phyloP scores from a whole-genome alignment of 2,113 vertebrate species.

The Lophochroa leadbeateri region DNA sequence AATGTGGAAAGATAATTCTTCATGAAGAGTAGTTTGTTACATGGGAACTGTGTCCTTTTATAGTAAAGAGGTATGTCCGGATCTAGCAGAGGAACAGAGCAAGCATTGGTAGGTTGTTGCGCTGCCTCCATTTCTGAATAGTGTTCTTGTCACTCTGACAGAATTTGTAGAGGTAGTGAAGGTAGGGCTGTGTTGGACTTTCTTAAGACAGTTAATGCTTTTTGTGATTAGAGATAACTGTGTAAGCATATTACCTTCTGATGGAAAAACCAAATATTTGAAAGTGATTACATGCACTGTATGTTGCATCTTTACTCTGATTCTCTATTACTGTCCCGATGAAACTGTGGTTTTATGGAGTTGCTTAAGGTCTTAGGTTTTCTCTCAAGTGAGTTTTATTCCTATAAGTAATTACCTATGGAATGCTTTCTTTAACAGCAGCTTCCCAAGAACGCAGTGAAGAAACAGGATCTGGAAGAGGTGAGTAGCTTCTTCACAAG shows the following conservation, averaged over 20 bases:
- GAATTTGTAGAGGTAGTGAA: not conserved
- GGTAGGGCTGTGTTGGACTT: not conserved
- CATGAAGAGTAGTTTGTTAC: not conserved
- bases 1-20: not conserved
- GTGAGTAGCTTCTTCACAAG: slow-evolving; percentile 51
- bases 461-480: slow-evolving; percentile 57
- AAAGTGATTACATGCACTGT: not conserved
- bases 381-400: not conserved
- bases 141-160: rapidly evolving
- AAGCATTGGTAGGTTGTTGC: not conserved
- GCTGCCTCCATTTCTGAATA: not conserved
- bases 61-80: not conserved
- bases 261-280: not conserved
- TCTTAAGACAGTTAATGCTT: not conserved
- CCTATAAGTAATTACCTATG: not conserved
- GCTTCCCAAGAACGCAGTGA: slow-evolving; percentile 66
- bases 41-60: not conserved
- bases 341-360: not conserved
- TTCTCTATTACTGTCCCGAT: not conserved
- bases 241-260: not conserved
- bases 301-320: not conserved
- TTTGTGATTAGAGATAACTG: not conserved
- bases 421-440: slow-evolving; percentile 50
- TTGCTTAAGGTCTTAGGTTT: not conserved
- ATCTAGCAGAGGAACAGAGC: not conserved